A percentile compares a stretch with the other conserved stretches of the same genome.
Conservation (phyloP, 1,140 invertebrate species). For the Ladona fulva region DNA sequence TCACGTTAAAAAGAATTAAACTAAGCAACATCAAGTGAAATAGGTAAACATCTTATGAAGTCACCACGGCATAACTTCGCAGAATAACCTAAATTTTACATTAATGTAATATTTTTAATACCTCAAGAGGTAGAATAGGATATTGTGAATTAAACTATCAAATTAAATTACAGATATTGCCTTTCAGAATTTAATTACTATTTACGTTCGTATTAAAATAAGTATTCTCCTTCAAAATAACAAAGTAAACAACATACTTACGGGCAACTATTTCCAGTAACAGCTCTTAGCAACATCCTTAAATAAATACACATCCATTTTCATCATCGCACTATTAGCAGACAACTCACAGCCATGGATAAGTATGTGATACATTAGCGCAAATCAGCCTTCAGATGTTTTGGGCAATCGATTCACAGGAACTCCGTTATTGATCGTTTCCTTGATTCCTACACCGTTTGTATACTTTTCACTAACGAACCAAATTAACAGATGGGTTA, state of each 20-base stretch:
- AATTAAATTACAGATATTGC: neutral
- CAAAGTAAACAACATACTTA: neutral
- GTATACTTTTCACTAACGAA: neutral
- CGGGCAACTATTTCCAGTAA: neutral
- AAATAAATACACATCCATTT: neutral
- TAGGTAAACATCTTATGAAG: too few relatives aligned
- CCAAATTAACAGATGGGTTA: neutral
- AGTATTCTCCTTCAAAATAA: too few relatives aligned
- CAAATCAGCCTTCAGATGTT: neutral
- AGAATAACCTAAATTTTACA: neutral
- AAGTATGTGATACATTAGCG: neutral
- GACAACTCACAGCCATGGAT: neutral
- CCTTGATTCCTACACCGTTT: neutral
- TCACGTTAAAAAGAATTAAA: too few relatives aligned
- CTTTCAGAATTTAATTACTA: neutral
- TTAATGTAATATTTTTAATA: neutral
- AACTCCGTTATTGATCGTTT: constrained; percentile 6
- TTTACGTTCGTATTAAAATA: neutral
- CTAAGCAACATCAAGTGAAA: too few relatives aligned
- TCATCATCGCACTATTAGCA: neutral
- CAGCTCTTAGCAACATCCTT: neutral
- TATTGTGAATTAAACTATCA: neutral
- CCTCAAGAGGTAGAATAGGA: neutral
- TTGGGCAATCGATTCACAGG: neutral
- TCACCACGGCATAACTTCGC: neutral